These are phyloP conservation scores for Drosophila dives DNA, from an alignment of 2,888 invertebrate genomes.

Conservation along the genomic window DNA sequence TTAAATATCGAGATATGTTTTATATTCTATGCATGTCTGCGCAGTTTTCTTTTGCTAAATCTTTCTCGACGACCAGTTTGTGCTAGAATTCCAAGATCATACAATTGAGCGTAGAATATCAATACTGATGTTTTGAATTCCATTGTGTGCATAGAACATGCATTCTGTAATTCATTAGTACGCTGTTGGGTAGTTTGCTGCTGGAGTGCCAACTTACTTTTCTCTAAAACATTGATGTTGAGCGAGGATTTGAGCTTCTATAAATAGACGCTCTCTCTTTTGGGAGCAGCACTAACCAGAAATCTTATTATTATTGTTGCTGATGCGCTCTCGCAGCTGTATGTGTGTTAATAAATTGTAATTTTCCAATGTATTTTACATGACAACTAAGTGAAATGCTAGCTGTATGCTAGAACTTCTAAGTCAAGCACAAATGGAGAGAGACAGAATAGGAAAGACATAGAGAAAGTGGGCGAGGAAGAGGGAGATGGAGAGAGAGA, in stretches of 20 bases:
- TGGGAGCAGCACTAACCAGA: background rate
- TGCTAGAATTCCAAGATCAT: background rate
- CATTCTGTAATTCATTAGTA: background rate
- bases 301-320: conserved; percentile 1
- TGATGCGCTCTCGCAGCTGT: background rate
- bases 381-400: background rate
- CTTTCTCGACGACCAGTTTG: background rate
- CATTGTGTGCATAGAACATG: background rate
- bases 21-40: background rate
- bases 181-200: background rate
- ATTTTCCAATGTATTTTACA: background rate
- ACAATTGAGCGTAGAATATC: background rate
- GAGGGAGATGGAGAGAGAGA: background rate
- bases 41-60: background rate
- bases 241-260: background rate
- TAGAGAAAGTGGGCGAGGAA: background rate
- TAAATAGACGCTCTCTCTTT: background rate
- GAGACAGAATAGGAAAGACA: background rate
- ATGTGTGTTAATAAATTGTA: background rate
- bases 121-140: background rate
- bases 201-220: background rate
- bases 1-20: no score
- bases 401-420: background rate
- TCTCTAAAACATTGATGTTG: background rate
- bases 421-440: background rate